phyloP scores from a whole-genome alignment of 1,140 invertebrate species.

The Limonius californicus region DNA sequence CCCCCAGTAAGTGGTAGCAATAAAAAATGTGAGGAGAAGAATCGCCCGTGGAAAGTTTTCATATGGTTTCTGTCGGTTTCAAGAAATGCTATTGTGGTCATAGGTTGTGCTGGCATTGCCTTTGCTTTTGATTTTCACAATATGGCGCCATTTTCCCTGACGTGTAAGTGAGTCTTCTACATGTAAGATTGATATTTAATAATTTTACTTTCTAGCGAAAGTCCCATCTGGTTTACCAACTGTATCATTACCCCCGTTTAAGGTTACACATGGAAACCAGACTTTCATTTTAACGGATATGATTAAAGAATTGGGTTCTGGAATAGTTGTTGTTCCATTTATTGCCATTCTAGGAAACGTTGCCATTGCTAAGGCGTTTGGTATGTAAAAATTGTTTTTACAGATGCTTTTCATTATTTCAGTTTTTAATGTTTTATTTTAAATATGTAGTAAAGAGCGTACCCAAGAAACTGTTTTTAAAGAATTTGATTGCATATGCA shows the following conservation, averaged over 20 bases:
- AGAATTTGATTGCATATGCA: not conserved
- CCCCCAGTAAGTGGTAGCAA: constrained; percentile 24
- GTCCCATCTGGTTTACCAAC: constrained; percentile 54
- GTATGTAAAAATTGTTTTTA: too few species aligned
- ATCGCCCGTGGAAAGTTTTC: constrained; percentile 47
- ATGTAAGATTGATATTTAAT: too few species aligned
- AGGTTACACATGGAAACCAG: constrained; percentile 48
- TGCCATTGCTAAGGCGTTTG: constrained; percentile 83
- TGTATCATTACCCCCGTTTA: constrained; percentile 49
- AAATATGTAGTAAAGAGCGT: too few species aligned
- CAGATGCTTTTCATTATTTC: too few species aligned
- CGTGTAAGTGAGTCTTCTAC: not conserved
- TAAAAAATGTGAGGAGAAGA: constrained; percentile 11
- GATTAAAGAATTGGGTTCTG: constrained; percentile 61
- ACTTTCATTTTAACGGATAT: constrained; percentile 63
- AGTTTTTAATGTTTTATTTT: too few species aligned
- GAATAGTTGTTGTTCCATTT: constrained; percentile 70
- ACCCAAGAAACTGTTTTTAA: too few species aligned
- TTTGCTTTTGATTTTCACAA: constrained; percentile 47
- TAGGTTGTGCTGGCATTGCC: constrained; percentile 60
- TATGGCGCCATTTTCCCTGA: constrained; percentile 32
- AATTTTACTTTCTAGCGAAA: constrained; percentile 43
- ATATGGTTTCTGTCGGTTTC: constrained; percentile 66
- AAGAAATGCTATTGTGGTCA: constrained; percentile 73
- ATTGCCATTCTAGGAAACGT: constrained; percentile 81